Evolutionary conservation across 2,888 invertebrate species (phyloP).

Genomic region (Cylindroiulus punctatus): DNA sequence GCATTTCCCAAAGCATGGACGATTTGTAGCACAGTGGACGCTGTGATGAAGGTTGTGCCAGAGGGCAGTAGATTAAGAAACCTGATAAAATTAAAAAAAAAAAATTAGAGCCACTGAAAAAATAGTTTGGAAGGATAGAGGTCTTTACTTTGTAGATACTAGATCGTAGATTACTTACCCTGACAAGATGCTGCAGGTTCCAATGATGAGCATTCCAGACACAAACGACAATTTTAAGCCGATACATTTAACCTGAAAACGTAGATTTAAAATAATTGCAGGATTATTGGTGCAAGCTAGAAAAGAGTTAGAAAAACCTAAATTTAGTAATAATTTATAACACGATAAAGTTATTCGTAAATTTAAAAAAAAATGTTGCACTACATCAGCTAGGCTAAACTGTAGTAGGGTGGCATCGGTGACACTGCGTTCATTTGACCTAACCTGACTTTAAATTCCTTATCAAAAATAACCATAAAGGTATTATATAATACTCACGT

Average conservation of each 20-base stretch:
- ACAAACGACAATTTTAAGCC: neutral
- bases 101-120: neutral
- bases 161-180: neutral
- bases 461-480: no score
- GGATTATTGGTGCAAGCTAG: no score
- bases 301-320: no score
- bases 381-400: no score
- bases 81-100: neutral
- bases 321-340: no score
- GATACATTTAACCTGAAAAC: neutral
- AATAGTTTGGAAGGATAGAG: neutral
- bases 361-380: no score
- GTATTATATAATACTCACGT: neutral
- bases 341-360: no score
- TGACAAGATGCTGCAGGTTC: neutral
- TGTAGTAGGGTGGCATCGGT: no score
- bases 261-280: neutral
- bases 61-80: neutral
- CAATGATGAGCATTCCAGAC: neutral
- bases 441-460: no score
- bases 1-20: neutral
- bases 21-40: neutral
- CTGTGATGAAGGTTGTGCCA: neutral
- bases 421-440: no score
- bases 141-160: neutral